Conservation (phyloP, 2,113 vertebrate genomes). For the Rana temporaria region DNA sequence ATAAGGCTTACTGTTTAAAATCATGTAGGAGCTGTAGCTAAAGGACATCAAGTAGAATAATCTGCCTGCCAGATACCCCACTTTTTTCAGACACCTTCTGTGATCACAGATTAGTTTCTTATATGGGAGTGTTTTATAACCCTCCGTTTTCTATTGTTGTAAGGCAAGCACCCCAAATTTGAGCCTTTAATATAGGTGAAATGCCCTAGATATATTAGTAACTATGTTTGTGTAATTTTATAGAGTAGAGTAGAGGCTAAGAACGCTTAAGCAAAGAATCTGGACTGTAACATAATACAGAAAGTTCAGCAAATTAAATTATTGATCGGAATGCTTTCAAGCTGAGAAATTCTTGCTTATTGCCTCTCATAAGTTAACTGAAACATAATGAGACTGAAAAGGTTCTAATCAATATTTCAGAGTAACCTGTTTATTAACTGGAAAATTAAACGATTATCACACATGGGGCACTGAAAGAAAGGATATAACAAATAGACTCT, state of each 20-base stretch:
- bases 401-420: slow-evolving; percentile 35
- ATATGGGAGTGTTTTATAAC: too few relatives aligned
- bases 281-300: slow-evolving; percentile 10
- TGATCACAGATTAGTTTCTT: too few relatives aligned
- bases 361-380: slow-evolving; percentile 19
- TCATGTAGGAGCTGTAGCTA: too few relatives aligned
- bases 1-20: too few relatives aligned
- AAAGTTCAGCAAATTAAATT: slow-evolving; percentile 44
- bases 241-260: neutral
- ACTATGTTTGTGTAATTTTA: neutral
- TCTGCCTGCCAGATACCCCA: too few relatives aligned
- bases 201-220: too few relatives aligned
- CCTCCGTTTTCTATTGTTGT: too few relatives aligned
- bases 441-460: neutral
- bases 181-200: too few relatives aligned
- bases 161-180: too few relatives aligned
- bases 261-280: neutral
- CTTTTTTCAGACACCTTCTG: too few relatives aligned
- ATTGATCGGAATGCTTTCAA: slow-evolving; percentile 1
- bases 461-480: neutral
- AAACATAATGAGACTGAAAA: slow-evolving; percentile 27
- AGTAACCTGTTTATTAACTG: slow-evolving; percentile 20
- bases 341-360: slow-evolving; percentile 8
- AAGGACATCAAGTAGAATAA: too few relatives aligned
- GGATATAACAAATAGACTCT: neutral